Conservation (phyloP, 2,113 vertebrate species). For the Caretta caretta region DNA sequence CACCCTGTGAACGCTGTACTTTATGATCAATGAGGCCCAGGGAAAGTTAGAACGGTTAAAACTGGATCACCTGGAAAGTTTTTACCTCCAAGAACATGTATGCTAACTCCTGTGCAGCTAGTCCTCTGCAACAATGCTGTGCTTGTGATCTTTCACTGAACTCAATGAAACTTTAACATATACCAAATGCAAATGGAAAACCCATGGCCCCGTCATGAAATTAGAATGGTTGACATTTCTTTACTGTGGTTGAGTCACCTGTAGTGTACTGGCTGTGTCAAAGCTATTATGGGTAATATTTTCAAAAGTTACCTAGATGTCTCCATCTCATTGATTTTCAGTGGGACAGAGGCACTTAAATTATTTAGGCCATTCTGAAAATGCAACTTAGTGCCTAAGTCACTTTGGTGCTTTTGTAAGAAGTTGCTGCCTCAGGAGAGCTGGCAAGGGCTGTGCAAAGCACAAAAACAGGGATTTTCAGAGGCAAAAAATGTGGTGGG, state of each 20-base stretch:
- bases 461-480: constrained; percentile 44
- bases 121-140: accelerated
- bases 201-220: accelerated
- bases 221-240: neutral
- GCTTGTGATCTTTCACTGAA: neutral
- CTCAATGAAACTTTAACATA: neutral
- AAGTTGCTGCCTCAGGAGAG: neutral
- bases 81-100: neutral
- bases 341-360: neutral
- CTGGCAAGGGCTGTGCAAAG: constrained; percentile 8
- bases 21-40: neutral
- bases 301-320: neutral
- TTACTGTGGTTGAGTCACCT: neutral
- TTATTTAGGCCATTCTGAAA: neutral
- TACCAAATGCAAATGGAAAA: neutral
- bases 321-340: neutral
- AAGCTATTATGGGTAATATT: neutral
- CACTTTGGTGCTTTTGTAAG: constrained; percentile 11
- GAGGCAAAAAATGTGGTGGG: neutral
- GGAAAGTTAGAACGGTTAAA: neutral
- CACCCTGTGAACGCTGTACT: neutral
- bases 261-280: neutral
- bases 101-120: neutral
- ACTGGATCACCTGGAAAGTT: neutral
- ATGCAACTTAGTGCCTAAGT: neutral